Base-by-base conservation (phyloP, 2,113 vertebrate genomes). In the Recurvirostra avosetta region DNA sequence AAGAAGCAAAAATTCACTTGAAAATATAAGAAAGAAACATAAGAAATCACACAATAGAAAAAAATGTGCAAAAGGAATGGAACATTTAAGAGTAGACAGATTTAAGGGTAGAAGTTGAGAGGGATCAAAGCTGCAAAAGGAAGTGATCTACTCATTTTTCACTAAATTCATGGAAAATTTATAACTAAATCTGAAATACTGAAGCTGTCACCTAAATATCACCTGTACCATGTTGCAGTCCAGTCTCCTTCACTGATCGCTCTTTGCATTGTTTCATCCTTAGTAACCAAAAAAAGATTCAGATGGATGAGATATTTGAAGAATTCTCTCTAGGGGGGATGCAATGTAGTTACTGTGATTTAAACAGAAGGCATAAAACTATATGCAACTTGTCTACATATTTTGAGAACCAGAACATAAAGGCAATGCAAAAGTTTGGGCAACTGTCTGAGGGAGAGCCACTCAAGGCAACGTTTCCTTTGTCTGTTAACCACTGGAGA, bases 331-430 rank as follows among this genome's bases (percentile, higher is more conserved):
- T 29, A 45, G 50, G n/a, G 43, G 13, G 6, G 43, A 29, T 25
- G 12, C 7, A 18, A 3, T 0, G 0, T 12, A 47, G 36, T n/a
- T 38, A 9, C 23, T 20, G 15, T 23, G 47, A 16, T 79, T 74
- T 58, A 32, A 62, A 40, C 38, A 50, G 20, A 8, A 62, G 27
- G 5, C 34, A 40, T n/a, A 71, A 63, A 63, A 27, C 58, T 27
- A 21, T 6, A 27, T 6, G 40, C 26, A 25, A 27, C 52, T 23
- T 34, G 18, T 9, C 47, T 40, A 36, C 0, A 0, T 25, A 22
- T 38, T 45, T 66, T 0, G 0, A 84, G 62, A 83, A n/a, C 11
- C 19, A 66, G 14, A 74, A 65, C 0, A 3, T 8, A 34, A 50
- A 86, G 15, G 29, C 16, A 73, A 23, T 5, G 7, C 18, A 32